A percentile compares a stretch with the other conserved stretches of the same genome.
Evolutionary conservation across 2,888 invertebrate species (phyloP).

Genomic region (Troides helena): DNA sequence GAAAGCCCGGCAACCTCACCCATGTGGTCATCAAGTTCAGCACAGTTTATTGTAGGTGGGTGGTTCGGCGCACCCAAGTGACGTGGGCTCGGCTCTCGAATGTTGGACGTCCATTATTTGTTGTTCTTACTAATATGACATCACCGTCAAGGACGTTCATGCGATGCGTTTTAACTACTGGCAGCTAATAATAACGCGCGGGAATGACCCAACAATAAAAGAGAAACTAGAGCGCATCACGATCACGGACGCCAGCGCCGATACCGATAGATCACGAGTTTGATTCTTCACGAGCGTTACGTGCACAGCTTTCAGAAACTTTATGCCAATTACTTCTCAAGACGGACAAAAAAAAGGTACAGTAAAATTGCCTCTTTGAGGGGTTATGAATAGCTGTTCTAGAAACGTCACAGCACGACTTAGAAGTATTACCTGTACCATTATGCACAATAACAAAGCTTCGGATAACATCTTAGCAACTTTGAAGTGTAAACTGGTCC

Average conservation of each 20-base stretch:
- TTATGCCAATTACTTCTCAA: constrained; percentile 25
- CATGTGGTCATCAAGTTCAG: constrained; percentile 35
- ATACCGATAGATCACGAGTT: constrained; percentile 29
- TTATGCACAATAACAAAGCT: constrained; percentile 41
- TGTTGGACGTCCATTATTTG: constrained; percentile 53
- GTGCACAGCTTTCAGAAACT: constrained; percentile 29
- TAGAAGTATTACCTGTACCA: constrained; percentile 46
- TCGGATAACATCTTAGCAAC: constrained; percentile 37
- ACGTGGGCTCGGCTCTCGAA: constrained; percentile 54
- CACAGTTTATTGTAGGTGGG: constrained; percentile 43
- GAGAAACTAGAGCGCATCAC: constrained; percentile 27
- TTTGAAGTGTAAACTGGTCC: constrained; percentile 33
- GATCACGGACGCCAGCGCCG: constrained; percentile 18
- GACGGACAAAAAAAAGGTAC: constrained; percentile 28
- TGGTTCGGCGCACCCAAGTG: constrained; percentile 60
- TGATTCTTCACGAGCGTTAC: constrained; percentile 16
- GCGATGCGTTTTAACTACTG: constrained; percentile 49
- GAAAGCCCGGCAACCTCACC: constrained; percentile 28
- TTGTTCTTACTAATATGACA: constrained; percentile 49
- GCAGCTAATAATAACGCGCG: constrained; percentile 43
- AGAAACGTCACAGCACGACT: constrained; percentile 42
- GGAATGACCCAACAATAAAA: constrained; percentile 38
- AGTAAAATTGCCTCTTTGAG: constrained; percentile 35
- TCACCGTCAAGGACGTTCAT: constrained; percentile 49
- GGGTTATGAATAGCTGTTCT: constrained; percentile 38